Percentiles rank a stretch among this genome's conserved stretches.
Conservation (phyloP, 1,140 invertebrate species). For the Pseudomyrmex pallidus region DNA sequence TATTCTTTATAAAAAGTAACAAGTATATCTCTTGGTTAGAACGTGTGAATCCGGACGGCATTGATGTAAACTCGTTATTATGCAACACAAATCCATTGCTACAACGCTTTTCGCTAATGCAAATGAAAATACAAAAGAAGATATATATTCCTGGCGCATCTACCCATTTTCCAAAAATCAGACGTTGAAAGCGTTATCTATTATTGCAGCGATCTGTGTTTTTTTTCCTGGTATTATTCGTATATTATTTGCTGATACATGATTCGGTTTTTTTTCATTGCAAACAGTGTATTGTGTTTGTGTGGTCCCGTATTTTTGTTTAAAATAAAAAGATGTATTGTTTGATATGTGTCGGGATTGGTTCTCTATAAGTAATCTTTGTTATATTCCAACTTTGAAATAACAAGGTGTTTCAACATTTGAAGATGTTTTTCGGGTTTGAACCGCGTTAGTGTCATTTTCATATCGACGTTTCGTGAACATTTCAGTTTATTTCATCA, state of each 20-base stretch:
- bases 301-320: not conserved
- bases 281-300: not conserved
- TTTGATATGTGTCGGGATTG: not conserved
- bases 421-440: no score
- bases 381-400: not conserved
- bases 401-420: no score
- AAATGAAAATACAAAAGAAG: constrained; percentile 52
- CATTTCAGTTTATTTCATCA: no score
- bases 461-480: no score
- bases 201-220: constrained; percentile 44
- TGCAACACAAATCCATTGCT: constrained; percentile 32
- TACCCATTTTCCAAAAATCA: constrained; percentile 51
- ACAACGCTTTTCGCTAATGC: constrained; percentile 39
- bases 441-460: no score
- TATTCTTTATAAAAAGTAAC: constrained; percentile 6
- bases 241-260: constrained; percentile 15
- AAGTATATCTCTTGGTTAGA: not conserved
- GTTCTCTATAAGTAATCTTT: not conserved
- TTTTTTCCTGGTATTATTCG: constrained; percentile 27
- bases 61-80: not conserved
- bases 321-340: not conserved
- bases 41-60: constrained; percentile 7
- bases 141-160: constrained; percentile 9
- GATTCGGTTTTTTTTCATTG: constrained; percentile 5
- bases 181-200: constrained; percentile 51